Evolutionary conservation across 2,113 vertebrate species (phyloP).

Genomic region (Dicerorhinus sumatrensis): DNA sequence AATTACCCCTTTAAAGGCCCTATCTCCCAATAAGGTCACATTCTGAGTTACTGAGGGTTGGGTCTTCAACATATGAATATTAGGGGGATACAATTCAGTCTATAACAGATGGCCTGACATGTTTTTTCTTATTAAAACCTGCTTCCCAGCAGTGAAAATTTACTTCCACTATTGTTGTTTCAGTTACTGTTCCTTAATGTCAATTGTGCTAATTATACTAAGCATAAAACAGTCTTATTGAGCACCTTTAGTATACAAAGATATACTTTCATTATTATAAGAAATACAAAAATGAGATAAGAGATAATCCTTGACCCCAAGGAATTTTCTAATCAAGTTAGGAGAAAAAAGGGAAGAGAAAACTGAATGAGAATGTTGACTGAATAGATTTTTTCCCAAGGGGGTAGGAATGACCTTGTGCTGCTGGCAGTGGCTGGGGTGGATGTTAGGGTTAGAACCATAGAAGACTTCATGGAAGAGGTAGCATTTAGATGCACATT

Average conservation of each 20-base stretch:
- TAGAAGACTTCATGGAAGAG: background rate
- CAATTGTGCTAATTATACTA: background rate
- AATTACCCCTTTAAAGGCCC: background rate
- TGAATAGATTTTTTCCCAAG: background rate
- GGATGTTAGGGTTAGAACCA: background rate
- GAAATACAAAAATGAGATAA: background rate
- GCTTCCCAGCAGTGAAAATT: background rate
- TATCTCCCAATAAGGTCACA: background rate
- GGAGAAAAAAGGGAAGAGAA: background rate
- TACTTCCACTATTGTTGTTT: background rate
- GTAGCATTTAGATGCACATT: background rate
- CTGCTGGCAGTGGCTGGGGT: background rate
- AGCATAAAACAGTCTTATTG: background rate
- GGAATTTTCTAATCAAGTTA: background rate
- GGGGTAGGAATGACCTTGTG: background rate
- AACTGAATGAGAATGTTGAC: background rate
- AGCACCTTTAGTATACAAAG: background rate
- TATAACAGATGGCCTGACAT: background rate
- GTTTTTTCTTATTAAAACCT: conserved; percentile 14
- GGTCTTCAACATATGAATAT: background rate
- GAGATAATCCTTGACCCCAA: background rate
- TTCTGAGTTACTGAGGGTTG: background rate
- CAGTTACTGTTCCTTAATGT: background rate
- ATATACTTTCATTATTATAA: background rate
- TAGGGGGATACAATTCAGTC: background rate